Percentiles rank a stretch among this genome's conserved stretches.
These are phyloP conservation scores for Alca torda DNA, from an alignment of 2,797 vertebrate species.

Conservation along the genomic window DNA sequence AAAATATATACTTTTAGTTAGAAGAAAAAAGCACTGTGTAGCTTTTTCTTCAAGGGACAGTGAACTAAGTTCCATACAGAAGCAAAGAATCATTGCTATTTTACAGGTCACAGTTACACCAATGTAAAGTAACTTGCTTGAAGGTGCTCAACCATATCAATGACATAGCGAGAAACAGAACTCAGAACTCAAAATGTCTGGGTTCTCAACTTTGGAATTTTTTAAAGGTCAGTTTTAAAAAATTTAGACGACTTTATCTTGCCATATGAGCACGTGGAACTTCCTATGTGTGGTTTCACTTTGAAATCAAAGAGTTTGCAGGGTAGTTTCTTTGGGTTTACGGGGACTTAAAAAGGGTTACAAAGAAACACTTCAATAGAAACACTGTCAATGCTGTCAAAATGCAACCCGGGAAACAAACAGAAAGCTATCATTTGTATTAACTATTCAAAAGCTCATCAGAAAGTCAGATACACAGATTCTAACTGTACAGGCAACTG, in stretches of 20 bases:
- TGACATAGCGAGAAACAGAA: not conserved
- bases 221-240: not conserved
- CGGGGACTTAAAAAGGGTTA: not conserved
- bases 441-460: not conserved
- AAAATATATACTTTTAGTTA: not conserved
- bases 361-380: not conserved
- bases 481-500: not conserved
- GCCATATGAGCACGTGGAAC: not conserved
- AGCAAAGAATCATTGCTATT: not conserved
- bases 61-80: not conserved
- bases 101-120: not conserved
- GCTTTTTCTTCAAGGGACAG: not conserved
- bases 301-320: not conserved
- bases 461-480: not conserved
- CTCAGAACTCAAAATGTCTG: not conserved
- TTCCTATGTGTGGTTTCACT: not conserved
- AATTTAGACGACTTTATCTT: not conserved
- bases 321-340: not conserved
- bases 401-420: not conserved
- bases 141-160: not conserved
- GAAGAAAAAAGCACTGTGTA: not conserved
- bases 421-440: not conserved
- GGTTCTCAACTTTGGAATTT: not conserved
- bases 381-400: not conserved
- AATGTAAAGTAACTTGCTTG: not conserved